Percentiles rank a stretch among this genome's conserved stretches.
These are phyloP conservation scores for Urocyon cinereoargenteus DNA, from an alignment of 2,797 vertebrate genomes.

Conservation along the genomic window DNA sequence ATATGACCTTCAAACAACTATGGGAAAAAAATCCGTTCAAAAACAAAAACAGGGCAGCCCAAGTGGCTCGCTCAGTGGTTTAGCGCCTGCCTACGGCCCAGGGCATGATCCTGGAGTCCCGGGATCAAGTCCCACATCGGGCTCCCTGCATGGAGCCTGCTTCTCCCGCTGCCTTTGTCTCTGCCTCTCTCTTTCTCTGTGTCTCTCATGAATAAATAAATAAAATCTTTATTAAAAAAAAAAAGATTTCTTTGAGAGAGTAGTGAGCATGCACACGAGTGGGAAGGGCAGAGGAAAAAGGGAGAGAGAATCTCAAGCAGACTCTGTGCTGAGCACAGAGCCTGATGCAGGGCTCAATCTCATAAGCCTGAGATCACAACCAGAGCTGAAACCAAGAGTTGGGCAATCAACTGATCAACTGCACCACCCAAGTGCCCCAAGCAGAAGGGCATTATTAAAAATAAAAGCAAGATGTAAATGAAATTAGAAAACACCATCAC, in stretches of 20 bases:
- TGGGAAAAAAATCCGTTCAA: constrained; percentile 15
- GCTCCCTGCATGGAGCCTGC: too few species aligned
- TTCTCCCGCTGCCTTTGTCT: too few species aligned
- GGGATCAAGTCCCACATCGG: too few species aligned
- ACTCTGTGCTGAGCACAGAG: neutral
- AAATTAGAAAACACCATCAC: constrained; percentile 25
- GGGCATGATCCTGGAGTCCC: neutral
- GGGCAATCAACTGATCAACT: neutral
- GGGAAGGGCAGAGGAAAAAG: neutral
- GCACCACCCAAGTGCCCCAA: neutral
- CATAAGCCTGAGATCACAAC: neutral
- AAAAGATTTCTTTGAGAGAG: neutral
- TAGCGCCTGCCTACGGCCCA: too few species aligned
- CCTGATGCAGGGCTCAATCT: neutral
- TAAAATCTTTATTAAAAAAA: too few species aligned
- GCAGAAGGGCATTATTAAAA: neutral
- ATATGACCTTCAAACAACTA: constrained; percentile 31
- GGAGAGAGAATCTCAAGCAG: neutral
- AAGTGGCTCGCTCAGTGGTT: neutral
- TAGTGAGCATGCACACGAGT: neutral
- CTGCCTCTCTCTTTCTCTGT: too few species aligned
- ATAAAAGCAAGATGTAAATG: constrained; percentile 12
- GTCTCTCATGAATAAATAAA: too few species aligned
- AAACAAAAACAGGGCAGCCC: neutral
- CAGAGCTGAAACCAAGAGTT: neutral